Conservation (phyloP, 1,140 invertebrate species). For the Aleiodes sp. region DNA sequence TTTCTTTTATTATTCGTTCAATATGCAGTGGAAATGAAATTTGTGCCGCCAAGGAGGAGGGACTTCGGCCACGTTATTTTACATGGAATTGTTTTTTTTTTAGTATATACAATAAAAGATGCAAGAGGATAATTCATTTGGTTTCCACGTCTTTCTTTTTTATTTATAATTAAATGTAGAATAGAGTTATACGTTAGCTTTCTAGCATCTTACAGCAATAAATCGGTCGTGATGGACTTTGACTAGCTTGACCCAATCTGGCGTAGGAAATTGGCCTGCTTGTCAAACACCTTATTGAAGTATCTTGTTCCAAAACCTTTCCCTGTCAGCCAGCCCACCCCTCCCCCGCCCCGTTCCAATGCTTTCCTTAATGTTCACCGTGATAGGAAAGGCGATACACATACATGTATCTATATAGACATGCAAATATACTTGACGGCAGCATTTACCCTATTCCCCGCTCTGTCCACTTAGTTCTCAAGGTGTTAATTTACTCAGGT, state of each 20-base stretch:
- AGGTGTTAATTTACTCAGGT: conserved; percentile 51
- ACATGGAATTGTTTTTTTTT: background rate
- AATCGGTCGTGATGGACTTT: background rate
- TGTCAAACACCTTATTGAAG: conserved; percentile 7
- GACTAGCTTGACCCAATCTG: conserved; percentile 37
- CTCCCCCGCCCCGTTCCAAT: background rate
- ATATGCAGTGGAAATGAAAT: conserved; percentile 7
- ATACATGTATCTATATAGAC: too few relatives aligned
- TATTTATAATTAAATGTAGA: background rate
- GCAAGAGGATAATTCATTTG: background rate
- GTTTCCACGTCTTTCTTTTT: background rate
- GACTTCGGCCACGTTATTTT: background rate
- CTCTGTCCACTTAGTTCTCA: background rate
- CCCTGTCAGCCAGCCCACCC: background rate
- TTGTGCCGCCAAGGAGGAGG: background rate
- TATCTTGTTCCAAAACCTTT: too few relatives aligned
- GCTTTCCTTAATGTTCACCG: conserved; percentile 2
- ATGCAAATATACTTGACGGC: background rate
- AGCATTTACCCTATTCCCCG: background rate
- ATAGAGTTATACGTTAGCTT: background rate
- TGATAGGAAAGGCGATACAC: background rate
- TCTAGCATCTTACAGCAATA: background rate
- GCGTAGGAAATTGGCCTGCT: conserved; percentile 46
- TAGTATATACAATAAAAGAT: background rate
- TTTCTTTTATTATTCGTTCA: conserved; percentile 26